Evolutionary conservation across 2,888 invertebrate species (phyloP).

Genomic region (Scrobipalpa costella): DNA sequence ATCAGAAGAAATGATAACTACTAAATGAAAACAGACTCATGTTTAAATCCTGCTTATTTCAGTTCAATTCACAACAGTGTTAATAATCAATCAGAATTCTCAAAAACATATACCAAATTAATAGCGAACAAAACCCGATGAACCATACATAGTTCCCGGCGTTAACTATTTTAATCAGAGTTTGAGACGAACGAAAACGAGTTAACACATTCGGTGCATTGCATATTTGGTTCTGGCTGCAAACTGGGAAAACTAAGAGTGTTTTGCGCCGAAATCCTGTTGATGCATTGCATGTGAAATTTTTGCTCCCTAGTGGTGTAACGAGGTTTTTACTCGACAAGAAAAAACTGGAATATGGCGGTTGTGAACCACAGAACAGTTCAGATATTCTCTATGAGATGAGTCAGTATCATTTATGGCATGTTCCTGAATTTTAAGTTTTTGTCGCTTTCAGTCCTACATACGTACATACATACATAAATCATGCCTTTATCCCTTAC

Average conservation of each 20-base stretch:
- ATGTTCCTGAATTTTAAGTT: too few relatives aligned
- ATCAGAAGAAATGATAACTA: too few relatives aligned
- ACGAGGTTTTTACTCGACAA: neutral
- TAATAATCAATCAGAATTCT: neutral
- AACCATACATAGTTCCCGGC: neutral
- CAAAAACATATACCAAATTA: constrained; percentile 5
- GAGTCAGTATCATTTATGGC: too few relatives aligned
- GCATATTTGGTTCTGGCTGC: neutral
- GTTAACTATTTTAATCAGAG: constrained; percentile 22
- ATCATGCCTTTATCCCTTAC: too few relatives aligned
- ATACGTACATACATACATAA: too few relatives aligned
- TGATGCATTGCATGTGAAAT: neutral
- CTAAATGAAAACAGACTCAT: too few relatives aligned
- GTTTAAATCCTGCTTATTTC: too few relatives aligned
- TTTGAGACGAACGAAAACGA: constrained; percentile 13
- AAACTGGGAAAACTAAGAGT: neutral
- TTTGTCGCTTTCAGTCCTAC: too few relatives aligned
- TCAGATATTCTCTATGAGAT: neutral
- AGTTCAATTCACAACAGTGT: neutral
- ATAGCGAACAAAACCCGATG: neutral
- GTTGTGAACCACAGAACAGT: neutral
- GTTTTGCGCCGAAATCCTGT: neutral
- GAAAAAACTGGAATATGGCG: neutral
- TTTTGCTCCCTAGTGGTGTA: neutral
- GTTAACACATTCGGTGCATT: constrained; percentile 4